Conservation (phyloP, 1,140 invertebrate genomes). For the Apis mellifera region Amel_HAv3.1 CM009934.2:5023001-5023500, state of each 20-base stretch:
- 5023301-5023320: too few species aligned
- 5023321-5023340: too few species aligned
- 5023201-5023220: not conserved
- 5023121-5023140: not conserved
- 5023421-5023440: not conserved
- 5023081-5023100: not conserved
- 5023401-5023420: not conserved
- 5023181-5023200: slow-evolving; percentile 14
- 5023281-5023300: too few species aligned
- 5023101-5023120: too few species aligned
- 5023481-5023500: slow-evolving; percentile 20
- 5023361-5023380: too few species aligned
- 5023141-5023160: not conserved
- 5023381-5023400: slow-evolving; percentile 8
- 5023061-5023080: not conserved
- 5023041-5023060: slow-evolving; percentile 52
- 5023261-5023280: not conserved
- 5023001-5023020: slow-evolving; percentile 53
- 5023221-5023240: slow-evolving; percentile 34
- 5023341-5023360: too few species aligned
- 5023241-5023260: slow-evolving; percentile 23
- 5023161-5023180: slow-evolving; percentile 3
- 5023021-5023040: slow-evolving; percentile 54
- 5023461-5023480: slow-evolving; percentile 33
- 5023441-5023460: slow-evolving; percentile 34